Evolutionary conservation across 2,888 invertebrate genomes (phyloP), one percentile per base, ranked within the genome.

Genomic region (Encarsia formosa): DNA sequence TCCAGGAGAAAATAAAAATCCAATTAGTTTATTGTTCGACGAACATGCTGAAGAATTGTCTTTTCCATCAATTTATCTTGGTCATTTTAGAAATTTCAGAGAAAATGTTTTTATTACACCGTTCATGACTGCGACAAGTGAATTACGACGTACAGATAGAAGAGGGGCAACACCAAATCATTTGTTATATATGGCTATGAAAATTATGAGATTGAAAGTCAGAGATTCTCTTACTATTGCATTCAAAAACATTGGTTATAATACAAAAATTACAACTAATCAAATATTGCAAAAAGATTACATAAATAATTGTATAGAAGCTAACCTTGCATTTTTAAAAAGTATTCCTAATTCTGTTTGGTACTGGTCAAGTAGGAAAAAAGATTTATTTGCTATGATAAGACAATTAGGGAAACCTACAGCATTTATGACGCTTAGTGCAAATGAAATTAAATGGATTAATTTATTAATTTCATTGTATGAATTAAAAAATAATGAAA

Each of bases 381-480:
- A 61, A 60, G 69, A 73, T 59, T 56, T 72, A 38, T 73, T 73
- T 49, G 70, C 73, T 13, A 74, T 73, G 68, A 74, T 73, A 16
- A 40, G 72, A 24, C 73, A 75, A 59, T 58, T 66, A 16, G 73
- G 73, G 9, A 61, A 59, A 57, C 73, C 72, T 51, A 71, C 72
- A 60, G 59, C 65, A 61, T 61, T 74, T 68, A 44, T 70, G 60
- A 67, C 73, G 59, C 13, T 74, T 61, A 73, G 72, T 63, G 72
- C 73, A 1, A 74, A 74, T 59, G 75, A 75, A 44, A 26, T 52
- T 15, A 24, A 38, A 41, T 63, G 66, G 52, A 11, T 9, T 15
- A 34, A 38, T 11, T 42, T 52, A 16, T 13, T 52, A 5, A 26
- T 20, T 22, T 9, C 37, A 13, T 23, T 51, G 15, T 40, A 51